Evolutionary conservation across 2,113 vertebrate species (phyloP).

Genomic region (Hypanus sabinus): DNA sequence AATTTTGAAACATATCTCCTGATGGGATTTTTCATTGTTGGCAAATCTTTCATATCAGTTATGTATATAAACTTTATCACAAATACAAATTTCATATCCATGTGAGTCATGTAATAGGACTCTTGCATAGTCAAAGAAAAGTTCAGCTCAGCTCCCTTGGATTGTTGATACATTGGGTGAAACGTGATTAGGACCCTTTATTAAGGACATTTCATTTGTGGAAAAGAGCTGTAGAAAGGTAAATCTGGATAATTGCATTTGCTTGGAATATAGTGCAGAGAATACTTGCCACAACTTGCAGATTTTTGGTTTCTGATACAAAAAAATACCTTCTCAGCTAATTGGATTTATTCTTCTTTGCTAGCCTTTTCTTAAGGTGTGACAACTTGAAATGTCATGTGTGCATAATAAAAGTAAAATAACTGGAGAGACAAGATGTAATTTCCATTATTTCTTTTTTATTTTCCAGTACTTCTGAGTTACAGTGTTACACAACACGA

Average conservation of each 20-base stretch:
- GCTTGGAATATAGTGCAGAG: background rate
- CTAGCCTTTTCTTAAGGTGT: background rate
- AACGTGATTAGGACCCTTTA: background rate
- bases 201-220: background rate
- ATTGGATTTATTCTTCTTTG: background rate
- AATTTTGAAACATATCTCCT: background rate
- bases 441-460: background rate
- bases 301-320: background rate
- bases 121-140: background rate
- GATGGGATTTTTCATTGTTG: background rate
- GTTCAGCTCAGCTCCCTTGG: background rate
- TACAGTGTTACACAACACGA: too few species aligned
- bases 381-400: too few species aligned
- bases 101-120: background rate
- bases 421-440: background rate
- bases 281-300: background rate
- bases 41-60: background rate
- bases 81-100: background rate
- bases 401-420: background rate
- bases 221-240: background rate
- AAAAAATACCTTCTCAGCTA: background rate
- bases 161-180: background rate
- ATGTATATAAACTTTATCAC: background rate
- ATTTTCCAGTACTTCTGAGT: background rate
- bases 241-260: background rate